Evolutionary conservation across 2,888 invertebrate species (phyloP), one percentile per base, ranked within the genome.

Genomic region (Callyntrura sp.): DNA sequence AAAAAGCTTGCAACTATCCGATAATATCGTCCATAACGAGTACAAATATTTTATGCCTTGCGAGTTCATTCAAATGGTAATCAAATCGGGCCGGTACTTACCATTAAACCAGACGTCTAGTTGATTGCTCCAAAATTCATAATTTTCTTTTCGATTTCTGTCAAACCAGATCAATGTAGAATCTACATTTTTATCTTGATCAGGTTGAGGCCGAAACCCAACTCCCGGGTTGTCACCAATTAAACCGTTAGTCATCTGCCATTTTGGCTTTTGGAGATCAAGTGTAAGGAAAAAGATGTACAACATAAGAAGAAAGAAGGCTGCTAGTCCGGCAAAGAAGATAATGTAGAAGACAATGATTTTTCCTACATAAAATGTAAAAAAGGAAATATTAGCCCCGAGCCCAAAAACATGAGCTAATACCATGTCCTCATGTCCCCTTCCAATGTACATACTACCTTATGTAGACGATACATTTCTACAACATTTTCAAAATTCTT

Each of bases 141-240:
- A 97, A 94, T 98, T 98, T 96, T 96, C 94, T 35, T 76, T 17
- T 45, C 83, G 35, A 12, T 85, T 82, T 92, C 96, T 96, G 95
- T 97, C 97, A 96, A 98, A 99, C 97, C 98, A 98, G 95, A 99
- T 98, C 94, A 99, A 96, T 92, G 99, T 99, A 94, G 98, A 99
- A 95, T 98, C 98, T 93, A 98, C 98, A 94, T 98, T 98, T 91
- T 96, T 96, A 94, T 97, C 97, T 93, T 98, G 97, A 85, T 93
- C 93, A 11, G 99, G 98, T 97, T 98, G 98, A 92, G 99, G 99
- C 94, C 99, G 96, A 96, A 99, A 99, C 93, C 99, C 99, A 94
- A 99, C 88, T 28, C 93, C 99, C 95, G 99, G 99, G 95, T 99
- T 99, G 94, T 96, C 96, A 93, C 98, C 98, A 94, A 99, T 98